Conservation (phyloP, 2,797 vertebrate species). For the Enteromius viviparus region DNA sequence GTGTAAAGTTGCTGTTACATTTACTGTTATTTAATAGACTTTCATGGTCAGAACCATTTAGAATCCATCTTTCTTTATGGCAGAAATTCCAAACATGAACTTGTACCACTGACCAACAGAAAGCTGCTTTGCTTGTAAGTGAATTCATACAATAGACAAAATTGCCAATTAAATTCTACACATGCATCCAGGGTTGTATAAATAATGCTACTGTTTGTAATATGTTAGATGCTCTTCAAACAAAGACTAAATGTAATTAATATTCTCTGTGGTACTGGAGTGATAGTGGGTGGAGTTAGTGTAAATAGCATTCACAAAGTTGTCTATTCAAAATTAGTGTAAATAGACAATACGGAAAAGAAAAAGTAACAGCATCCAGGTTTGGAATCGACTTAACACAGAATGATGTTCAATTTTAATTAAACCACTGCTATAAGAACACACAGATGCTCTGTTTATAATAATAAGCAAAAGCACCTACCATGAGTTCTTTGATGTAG, state of each 20-base stretch:
- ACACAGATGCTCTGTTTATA: not conserved
- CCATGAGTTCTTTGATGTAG: conserved; percentile 71
- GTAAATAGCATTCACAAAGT: not conserved
- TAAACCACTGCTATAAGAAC: conserved; percentile 12
- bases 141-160: not conserved
- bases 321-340: not conserved
- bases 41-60: not conserved
- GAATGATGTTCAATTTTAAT: not conserved
- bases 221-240: not conserved
- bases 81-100: not conserved
- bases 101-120: not conserved
- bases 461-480: conserved; percentile 56
- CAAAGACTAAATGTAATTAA: not conserved
- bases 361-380: not conserved
- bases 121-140: not conserved
- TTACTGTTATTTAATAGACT: not conserved
- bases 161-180: not conserved
- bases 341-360: not conserved
- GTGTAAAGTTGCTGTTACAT: not conserved
- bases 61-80: not conserved
- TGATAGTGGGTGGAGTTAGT: not conserved
- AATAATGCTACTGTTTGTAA: not conserved
- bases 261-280: not conserved
- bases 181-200: not conserved
- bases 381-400: not conserved